phyloP scores from a whole-genome alignment of 2,797 vertebrate genomes.

The Pseudomugil gertrudae region DNA sequence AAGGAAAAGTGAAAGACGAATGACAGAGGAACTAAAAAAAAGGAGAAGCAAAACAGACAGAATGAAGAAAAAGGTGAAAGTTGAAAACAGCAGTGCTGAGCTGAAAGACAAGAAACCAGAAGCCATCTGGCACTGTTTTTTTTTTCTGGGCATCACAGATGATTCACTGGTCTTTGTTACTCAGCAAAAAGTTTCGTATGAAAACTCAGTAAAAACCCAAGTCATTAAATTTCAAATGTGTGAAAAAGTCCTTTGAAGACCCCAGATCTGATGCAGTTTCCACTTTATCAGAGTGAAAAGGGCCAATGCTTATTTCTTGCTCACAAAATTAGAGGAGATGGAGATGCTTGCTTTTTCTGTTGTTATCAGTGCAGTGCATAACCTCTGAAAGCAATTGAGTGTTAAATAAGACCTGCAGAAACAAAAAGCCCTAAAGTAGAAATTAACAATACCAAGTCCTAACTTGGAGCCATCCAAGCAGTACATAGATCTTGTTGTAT shows the following conservation, averaged over 20 bases:
- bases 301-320: neutral
- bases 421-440: neutral
- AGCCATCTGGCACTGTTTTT: slow-evolving; percentile 32
- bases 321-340: neutral
- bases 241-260: neutral
- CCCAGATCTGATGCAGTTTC: neutral
- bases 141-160: slow-evolving; percentile 38
- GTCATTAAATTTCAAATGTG: slow-evolving; percentile 18
- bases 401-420: neutral
- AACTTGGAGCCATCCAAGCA: neutral
- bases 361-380: neutral
- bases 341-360: neutral
- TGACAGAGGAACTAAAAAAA: slow-evolving; percentile 45
- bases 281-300: neutral
- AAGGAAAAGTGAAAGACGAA: slow-evolving; percentile 45
- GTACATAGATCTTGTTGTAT: neutral
- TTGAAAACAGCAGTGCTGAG: slow-evolving; percentile 24
- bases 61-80: slow-evolving; percentile 46
- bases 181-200: slow-evolving; percentile 4
- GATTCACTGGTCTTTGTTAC: slow-evolving; percentile 31
- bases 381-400: neutral
- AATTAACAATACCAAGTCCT: neutral
- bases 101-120: slow-evolving; percentile 32
- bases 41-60: slow-evolving; percentile 6
- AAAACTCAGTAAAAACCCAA: slow-evolving; percentile 18